A percentile compares a stretch with the other conserved stretches of the same genome.
Conservation (phyloP, 1,140 invertebrate species). For the Magallana gigas region DNA sequence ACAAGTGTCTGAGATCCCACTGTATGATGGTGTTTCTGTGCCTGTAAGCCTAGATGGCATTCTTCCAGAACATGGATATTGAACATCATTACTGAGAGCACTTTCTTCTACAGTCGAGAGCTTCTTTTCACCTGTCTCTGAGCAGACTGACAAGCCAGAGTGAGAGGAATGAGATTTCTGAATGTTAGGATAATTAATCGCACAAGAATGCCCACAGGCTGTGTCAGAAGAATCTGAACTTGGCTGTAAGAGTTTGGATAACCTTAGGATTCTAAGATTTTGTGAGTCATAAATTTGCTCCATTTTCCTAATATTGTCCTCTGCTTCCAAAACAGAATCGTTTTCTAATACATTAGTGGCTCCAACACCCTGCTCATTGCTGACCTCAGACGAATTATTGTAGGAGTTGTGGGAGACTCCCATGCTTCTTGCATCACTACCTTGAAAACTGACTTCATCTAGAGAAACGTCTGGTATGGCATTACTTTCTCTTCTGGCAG, state of each 20-base stretch:
- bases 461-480: background rate
- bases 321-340: slow-evolving; percentile 38
- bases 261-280: slow-evolving; percentile 35
- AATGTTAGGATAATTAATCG: slow-evolving; percentile 55
- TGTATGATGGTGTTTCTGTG: background rate
- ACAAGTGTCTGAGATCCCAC: slow-evolving; percentile 13
- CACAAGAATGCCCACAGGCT: background rate
- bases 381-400: background rate
- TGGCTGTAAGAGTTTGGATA: slow-evolving; percentile 33
- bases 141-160: slow-evolving; percentile 61
- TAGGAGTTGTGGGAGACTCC: slow-evolving; percentile 7
- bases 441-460: slow-evolving; percentile 18
- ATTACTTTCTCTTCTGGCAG: background rate
- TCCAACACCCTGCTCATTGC: slow-evolving; percentile 8
- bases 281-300: slow-evolving; percentile 42
- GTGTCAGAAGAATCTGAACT: background rate
- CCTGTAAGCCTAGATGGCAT: background rate
- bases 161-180: slow-evolving; percentile 63
- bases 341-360: slow-evolving; percentile 36
- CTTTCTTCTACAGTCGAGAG: slow-evolving; percentile 31
- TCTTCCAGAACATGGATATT: slow-evolving; percentile 53
- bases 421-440: background rate
- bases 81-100: slow-evolving; percentile 59
- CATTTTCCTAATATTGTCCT: slow-evolving; percentile 41
- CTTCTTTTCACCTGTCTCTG: slow-evolving; percentile 71